Evolutionary conservation across 2,797 vertebrate species (phyloP), one percentile per base, ranked within the genome.

Genomic region (Telmatherina bonti): DNA sequence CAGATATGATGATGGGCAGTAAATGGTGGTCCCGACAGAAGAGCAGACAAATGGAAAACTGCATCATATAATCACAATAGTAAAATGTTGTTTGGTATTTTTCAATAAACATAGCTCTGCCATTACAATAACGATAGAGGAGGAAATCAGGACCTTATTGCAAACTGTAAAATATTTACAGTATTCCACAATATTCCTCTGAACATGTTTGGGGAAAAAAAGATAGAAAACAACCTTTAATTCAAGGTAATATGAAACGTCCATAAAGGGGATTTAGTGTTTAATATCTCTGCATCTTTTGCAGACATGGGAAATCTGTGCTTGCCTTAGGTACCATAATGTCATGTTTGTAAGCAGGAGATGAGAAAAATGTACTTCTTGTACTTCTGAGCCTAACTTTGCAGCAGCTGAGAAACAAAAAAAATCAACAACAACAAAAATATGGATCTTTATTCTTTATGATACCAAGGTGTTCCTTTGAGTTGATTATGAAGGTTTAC

Each of bases 231-330:
- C 26, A 26, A 24, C 35, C 53, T 29, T 6, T n/a, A 33, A 62
- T 22, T 26, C 57, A 56, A 41, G 65, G 2, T 35, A 62, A 54
- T 41, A 43, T 13, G 27, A 56, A 31, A 29, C n/a, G 30, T 16
- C 26, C 26, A 57, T 24, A 29, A 62, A 55, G 20, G 55, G 61
- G 69, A 84, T 72, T 52, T 57, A 83, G 49, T 20, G 59, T 73
- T 82, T 63, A 76, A 79, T 72, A 75, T 78, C 24, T 5, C 33
- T n/a, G 57, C 30, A 53, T 24, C 26, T 29, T 55, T 31, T 71
- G 43, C n/a, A 56, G 58, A 73, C 29, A 58, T 7, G 6, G 24
- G 55, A 30, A 30, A 16, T 10, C 35, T 41, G 47, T n/a, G 22
- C 13, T 64, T 12, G 31, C 33, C 64, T 36, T 22, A 18, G 4